phyloP scores from a whole-genome alignment of 2,113 vertebrate genomes.

The Manacus vitellinus region DNA sequence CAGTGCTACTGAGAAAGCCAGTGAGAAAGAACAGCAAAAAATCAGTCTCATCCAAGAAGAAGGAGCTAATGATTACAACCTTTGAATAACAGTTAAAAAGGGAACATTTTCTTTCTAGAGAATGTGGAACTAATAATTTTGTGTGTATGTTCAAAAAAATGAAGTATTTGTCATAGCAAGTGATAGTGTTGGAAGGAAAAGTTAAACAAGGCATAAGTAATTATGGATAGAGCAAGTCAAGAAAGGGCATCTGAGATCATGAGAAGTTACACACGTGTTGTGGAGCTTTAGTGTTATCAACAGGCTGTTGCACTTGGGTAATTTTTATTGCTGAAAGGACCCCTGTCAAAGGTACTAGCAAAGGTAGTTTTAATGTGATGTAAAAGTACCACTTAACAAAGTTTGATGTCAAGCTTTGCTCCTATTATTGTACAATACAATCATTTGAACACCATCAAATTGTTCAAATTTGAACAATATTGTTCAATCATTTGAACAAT shows the following conservation, averaged over 20 bases:
- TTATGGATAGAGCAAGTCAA: not conserved
- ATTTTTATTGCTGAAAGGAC: not conserved
- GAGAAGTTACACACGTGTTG: fast-evolving
- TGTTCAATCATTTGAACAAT: not conserved
- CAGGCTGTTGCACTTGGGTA: not conserved
- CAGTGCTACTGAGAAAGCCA: not conserved
- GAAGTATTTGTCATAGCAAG: not conserved
- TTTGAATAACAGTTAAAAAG: not conserved
- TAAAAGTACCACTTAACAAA: not conserved
- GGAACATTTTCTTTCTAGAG: not conserved
- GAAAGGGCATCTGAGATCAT: not conserved
- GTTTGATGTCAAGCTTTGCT: not conserved
- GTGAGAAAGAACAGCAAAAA: not conserved
- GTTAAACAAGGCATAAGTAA: not conserved
- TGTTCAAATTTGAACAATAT: no score
- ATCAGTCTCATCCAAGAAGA: not conserved
- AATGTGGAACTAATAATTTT: not conserved
- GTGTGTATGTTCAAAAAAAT: not conserved
- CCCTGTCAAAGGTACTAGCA: not conserved
- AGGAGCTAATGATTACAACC: fast-evolving
- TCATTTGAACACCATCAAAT: not conserved
- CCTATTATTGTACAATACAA: not conserved
- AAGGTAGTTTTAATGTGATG: not conserved
- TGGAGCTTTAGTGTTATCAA: not conserved
- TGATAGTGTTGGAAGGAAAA: not conserved